Evolutionary conservation across 2,113 vertebrate genomes (phyloP).

Genomic region (Coracopsis vasa): DNA sequence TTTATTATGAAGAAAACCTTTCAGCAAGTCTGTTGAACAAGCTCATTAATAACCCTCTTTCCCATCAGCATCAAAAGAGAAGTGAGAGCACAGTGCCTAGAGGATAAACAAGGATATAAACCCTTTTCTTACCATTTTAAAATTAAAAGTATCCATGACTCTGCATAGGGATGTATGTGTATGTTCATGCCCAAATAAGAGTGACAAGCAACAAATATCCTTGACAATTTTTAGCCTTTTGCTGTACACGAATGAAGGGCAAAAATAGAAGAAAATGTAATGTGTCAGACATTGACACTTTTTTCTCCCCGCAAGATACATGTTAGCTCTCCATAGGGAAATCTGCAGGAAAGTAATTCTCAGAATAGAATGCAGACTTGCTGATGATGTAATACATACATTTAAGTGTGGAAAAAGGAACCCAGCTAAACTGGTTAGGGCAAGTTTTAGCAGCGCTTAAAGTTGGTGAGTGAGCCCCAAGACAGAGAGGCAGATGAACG

Average conservation of each 20-base stretch:
- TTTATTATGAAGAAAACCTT: conserved; percentile 53
- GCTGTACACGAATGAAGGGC: background rate
- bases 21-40: conserved; percentile 39
- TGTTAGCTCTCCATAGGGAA: background rate
- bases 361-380: background rate
- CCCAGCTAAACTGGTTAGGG: background rate
- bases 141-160: conserved; percentile 30
- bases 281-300: background rate
- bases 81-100: conserved; percentile 21
- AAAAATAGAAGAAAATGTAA: conserved; percentile 24
- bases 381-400: background rate
- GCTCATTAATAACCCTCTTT: conserved; percentile 45
- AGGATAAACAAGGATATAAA: conserved; percentile 50
- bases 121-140: conserved; percentile 32
- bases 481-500: background rate
- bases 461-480: background rate
- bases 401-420: background rate
- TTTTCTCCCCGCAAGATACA: background rate
- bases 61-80: conserved; percentile 30
- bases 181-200: background rate
- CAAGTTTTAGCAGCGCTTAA: background rate
- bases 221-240: conserved; percentile 20
- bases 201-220: conserved; percentile 43
- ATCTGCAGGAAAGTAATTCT: background rate
- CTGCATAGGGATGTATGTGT: background rate